Conservation (phyloP, 2,888 invertebrate genomes). For the Epirrita christyi region DNA sequence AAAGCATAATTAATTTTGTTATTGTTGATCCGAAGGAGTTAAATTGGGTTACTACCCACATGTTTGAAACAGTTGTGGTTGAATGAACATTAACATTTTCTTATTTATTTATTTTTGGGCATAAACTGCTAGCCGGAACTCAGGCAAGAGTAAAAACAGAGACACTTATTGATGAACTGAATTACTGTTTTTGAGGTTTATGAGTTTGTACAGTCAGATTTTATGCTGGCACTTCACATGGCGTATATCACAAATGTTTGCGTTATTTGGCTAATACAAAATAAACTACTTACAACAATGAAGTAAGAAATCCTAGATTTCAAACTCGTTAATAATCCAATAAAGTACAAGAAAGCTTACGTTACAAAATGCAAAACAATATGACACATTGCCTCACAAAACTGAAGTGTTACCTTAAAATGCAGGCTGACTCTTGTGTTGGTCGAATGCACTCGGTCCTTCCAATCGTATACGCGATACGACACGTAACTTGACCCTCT, state of each 20-base stretch:
- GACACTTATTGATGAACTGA: slow-evolving; percentile 29
- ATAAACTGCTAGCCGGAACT: slow-evolving; percentile 25
- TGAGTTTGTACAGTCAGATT: slow-evolving; percentile 1
- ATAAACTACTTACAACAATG: neutral
- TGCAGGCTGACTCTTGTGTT: slow-evolving; percentile 94
- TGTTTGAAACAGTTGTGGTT: neutral
- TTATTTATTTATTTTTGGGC: slow-evolving; percentile 20
- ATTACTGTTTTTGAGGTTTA: slow-evolving; percentile 26
- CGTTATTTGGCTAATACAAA: neutral
- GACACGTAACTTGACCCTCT: slow-evolving; percentile 96
- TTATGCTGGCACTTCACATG: neutral
- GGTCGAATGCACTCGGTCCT: slow-evolving; percentile 94
- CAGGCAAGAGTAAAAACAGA: slow-evolving; percentile 19
- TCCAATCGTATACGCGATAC: slow-evolving; percentile 96
- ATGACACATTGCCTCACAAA: no score
- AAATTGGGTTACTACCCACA: no score
- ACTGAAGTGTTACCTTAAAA: slow-evolving; percentile 87
- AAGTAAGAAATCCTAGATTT: no score
- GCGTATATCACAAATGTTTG: neutral
- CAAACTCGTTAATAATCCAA: no score
- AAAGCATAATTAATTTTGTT: no score
- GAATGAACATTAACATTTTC: slow-evolving; percentile 7
- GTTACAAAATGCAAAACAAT: no score
- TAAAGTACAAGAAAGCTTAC: no score
- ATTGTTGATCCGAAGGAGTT: no score